These are phyloP conservation scores for Nasonovia ribisnigri DNA, from an alignment of 2,888 invertebrate species.

Conservation along the genomic window DNA sequence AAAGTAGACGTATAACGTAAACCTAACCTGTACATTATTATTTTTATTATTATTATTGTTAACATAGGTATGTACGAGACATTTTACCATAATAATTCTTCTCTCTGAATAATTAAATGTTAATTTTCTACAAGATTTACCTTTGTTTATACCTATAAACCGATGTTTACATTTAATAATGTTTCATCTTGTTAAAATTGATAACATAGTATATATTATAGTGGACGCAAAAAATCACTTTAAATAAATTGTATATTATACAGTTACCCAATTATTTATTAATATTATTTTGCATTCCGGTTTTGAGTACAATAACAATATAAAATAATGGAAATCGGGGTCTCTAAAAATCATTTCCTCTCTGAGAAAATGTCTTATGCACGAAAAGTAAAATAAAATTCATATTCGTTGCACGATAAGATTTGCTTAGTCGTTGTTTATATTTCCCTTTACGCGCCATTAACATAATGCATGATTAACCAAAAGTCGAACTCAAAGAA, in stretches of 20 bases:
- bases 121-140: neutral
- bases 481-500: constrained; percentile 25
- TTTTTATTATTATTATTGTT: neutral
- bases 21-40: neutral
- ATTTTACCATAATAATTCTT: neutral
- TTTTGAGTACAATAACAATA: neutral
- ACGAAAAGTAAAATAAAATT: constrained; percentile 8
- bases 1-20: no score
- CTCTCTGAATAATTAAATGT: neutral
- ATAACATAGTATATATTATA: neutral
- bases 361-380: neutral
- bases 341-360: neutral
- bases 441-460: constrained; percentile 43
- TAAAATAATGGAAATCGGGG: constrained; percentile 33
- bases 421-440: constrained; percentile 32
- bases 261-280: constrained; percentile 21
- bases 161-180: neutral
- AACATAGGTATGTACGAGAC: neutral
- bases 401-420: constrained; percentile 42
- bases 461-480: constrained; percentile 58
- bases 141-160: neutral
- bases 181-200: neutral
- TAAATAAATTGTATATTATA: neutral
- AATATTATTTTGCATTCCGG: neutral
- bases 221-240: neutral